Conservation (phyloP, 2,888 invertebrate genomes). For the Linhomoeus sp. region DNA sequence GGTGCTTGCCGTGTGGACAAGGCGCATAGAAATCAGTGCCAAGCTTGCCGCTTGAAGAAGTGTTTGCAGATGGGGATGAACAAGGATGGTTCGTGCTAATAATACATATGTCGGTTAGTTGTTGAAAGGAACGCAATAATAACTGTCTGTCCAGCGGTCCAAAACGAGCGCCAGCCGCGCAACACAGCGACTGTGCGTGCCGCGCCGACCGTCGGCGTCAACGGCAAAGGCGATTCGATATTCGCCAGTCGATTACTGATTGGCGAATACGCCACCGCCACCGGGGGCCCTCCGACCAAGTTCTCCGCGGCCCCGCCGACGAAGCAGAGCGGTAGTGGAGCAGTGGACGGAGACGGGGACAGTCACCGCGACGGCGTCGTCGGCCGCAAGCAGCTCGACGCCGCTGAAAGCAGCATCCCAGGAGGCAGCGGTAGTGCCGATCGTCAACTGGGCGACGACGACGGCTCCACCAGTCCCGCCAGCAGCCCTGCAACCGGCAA, state of each 20-base stretch:
- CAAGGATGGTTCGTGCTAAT: constrained; percentile 73
- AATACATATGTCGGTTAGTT: no score
- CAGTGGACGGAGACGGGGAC: not conserved
- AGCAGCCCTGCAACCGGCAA: no score
- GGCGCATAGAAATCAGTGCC: constrained; percentile 94
- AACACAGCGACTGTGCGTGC: constrained; percentile 81
- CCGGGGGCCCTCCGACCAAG: not conserved
- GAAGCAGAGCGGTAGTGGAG: not conserved
- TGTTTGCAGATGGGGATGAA: constrained; percentile 99
- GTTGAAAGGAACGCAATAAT: no score
- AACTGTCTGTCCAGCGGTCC: constrained; percentile 53
- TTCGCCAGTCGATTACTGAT: no score
- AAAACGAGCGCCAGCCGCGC: constrained; percentile 96
- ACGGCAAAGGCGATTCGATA: constrained; percentile 46
- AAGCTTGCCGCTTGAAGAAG: constrained; percentile 92
- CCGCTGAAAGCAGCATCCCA: not conserved
- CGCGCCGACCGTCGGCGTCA: constrained; percentile 29
- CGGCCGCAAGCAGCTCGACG: no score
- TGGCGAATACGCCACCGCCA: not conserved
- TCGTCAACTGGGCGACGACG: no score
- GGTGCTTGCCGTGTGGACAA: constrained; percentile 94
- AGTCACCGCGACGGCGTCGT: no score
- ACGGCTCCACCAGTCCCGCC: not conserved
- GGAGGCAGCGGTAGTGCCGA: not conserved
- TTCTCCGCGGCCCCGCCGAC: not conserved